A percentile compares a stretch with the other conserved stretches of the same genome.
phyloP scores from a whole-genome alignment of 92 coral and sea anemone genomes.

The Palythoa caribaeorum region DNA sequence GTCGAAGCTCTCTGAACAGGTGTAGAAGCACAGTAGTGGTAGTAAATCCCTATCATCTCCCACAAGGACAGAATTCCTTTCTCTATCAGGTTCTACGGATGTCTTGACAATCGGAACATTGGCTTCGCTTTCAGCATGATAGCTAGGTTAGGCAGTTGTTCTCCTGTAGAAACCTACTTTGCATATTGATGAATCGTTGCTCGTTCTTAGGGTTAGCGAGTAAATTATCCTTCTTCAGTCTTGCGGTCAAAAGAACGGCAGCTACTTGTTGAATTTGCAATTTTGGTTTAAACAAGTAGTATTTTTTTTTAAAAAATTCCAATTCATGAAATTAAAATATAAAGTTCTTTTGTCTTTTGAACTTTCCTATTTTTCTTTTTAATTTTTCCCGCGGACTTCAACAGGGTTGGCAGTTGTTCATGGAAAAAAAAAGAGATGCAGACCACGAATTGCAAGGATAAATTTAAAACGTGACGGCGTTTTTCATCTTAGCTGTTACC shows the following conservation, averaged over 20 bases:
- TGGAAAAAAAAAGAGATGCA: background rate
- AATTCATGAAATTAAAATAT: conserved; percentile 57
- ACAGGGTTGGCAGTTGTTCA: conserved; percentile 44
- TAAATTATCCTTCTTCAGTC: too few relatives aligned
- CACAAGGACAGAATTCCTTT: too few relatives aligned
- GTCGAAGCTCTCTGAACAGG: too few relatives aligned
- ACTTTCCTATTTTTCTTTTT: background rate
- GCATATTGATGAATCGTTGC: too few relatives aligned
- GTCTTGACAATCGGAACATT: too few relatives aligned
- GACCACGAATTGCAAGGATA: conserved; percentile 18
- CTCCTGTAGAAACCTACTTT: too few relatives aligned
- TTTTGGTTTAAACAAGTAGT: conserved; percentile 36
- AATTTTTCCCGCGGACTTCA: conserved; percentile 47
- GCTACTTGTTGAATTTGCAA: background rate
- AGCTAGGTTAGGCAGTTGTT: too few relatives aligned
- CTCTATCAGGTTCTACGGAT: too few relatives aligned
- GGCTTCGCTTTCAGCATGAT: too few relatives aligned
- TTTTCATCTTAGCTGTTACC: background rate
- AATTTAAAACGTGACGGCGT: conserved; percentile 5
- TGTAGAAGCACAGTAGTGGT: too few relatives aligned
- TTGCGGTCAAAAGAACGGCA: background rate
- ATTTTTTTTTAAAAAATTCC: background rate
- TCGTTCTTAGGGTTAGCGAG: too few relatives aligned
- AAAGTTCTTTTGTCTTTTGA: conserved; percentile 22
- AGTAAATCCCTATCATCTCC: too few relatives aligned